phyloP scores from a whole-genome alignment of 2,797 vertebrate species.

The Trichosurus vulpecula region DNA sequence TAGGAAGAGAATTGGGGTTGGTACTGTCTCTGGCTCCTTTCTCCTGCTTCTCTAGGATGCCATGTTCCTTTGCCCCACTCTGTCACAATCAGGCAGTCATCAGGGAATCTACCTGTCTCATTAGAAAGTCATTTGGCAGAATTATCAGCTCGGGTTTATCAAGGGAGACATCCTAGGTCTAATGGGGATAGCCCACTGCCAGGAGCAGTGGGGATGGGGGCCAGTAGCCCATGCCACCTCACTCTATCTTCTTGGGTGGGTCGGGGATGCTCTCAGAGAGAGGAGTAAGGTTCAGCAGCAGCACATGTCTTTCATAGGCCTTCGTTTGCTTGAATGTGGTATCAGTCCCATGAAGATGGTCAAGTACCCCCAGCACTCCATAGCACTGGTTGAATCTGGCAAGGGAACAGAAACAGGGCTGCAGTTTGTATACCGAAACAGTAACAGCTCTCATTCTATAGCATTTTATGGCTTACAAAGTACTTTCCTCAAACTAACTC shows the following conservation, averaged over 20 bases:
- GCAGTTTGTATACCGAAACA: not conserved
- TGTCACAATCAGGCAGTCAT: not conserved
- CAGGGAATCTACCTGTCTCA: not conserved
- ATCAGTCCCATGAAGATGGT: conserved; percentile 94
- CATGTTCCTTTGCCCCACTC: not conserved
- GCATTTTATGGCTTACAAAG: not conserved
- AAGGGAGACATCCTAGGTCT: not conserved
- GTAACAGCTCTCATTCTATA: not conserved
- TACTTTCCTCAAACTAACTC: not conserved
- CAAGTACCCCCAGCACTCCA: conserved; percentile 92
- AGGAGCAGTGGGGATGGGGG: not conserved
- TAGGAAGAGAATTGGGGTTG: not conserved
- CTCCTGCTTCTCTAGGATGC: not conserved
- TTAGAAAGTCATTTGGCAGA: conserved; percentile 58
- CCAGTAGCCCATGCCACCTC: conserved; percentile 5
- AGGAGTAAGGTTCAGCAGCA: conserved; percentile 90
- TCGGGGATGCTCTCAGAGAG: conserved; percentile 92
- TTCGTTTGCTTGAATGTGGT: conserved; percentile 88
- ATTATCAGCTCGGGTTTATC: not conserved
- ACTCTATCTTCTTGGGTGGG: conserved; percentile 78
- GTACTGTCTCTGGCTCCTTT: not conserved
- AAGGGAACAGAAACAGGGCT: conserved; percentile 6
- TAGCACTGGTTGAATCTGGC: conserved; percentile 95
- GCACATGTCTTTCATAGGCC: conserved; percentile 89
- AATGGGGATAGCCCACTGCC: not conserved